Evolutionary conservation across 2,113 vertebrate species (phyloP).

Genomic region (Lepus europaeus): DNA sequence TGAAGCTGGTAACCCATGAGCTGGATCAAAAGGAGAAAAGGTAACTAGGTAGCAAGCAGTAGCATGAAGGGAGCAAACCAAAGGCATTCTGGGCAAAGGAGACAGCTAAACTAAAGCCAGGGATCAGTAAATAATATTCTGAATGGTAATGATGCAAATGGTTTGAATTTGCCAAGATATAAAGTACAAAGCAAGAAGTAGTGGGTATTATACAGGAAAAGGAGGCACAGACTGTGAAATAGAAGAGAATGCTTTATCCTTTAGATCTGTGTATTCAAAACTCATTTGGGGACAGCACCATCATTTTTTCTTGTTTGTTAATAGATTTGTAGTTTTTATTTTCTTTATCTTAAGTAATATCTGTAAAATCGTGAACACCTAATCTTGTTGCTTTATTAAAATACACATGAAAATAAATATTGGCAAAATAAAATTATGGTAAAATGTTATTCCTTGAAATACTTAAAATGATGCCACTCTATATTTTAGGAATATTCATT

Average conservation of each 20-base stretch:
- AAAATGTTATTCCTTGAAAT: constrained; percentile 40
- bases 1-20: background rate
- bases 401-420: constrained; percentile 31
- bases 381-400: constrained; percentile 25
- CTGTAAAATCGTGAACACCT: constrained; percentile 2
- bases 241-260: background rate
- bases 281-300: background rate
- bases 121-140: background rate
- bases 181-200: background rate
- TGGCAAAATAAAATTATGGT: background rate
- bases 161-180: background rate
- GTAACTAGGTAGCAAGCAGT: background rate
- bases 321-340: background rate
- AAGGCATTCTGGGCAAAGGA: background rate
- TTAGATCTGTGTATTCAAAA: constrained; percentile 25
- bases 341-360: constrained; percentile 23
- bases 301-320: background rate
- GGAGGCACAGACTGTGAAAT: background rate
- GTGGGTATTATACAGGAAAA: background rate
- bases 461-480: constrained; percentile 43
- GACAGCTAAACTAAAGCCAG: background rate
- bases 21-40: background rate
- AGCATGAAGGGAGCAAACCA: background rate
- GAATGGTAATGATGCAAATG: background rate
- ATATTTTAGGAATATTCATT: constrained; percentile 11